phyloP scores from a whole-genome alignment of 2,888 invertebrate genomes.

The Ennomos fuscantarius region DNA sequence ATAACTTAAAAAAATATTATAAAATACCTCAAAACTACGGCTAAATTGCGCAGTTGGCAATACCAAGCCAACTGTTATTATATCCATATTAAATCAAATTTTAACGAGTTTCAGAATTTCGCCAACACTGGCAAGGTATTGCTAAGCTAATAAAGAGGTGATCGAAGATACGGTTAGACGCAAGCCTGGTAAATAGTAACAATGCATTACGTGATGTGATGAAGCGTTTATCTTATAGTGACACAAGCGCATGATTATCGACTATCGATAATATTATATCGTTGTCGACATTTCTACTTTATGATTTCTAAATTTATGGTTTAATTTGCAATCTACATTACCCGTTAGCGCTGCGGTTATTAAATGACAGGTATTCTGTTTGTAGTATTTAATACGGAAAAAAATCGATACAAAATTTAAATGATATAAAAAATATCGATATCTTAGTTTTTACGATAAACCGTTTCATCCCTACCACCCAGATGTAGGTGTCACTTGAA shows the following conservation, averaged over 20 bases:
- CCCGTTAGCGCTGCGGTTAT: too few relatives aligned
- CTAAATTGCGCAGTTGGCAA: constrained; percentile 2
- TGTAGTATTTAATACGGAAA: too few relatives aligned
- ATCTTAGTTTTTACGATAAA: not conserved
- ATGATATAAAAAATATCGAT: not conserved
- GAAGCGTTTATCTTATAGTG: constrained; percentile 47
- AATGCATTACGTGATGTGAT: constrained; percentile 48
- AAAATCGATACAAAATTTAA: too few relatives aligned
- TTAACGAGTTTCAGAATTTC: constrained; percentile 42
- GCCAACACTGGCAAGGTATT: constrained; percentile 45
- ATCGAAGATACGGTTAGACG: constrained; percentile 46
- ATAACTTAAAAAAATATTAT: not conserved
- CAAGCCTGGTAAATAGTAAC: constrained; percentile 41
- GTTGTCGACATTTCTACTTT: too few relatives aligned
- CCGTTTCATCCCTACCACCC: not conserved
- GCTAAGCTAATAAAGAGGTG: constrained; percentile 26
- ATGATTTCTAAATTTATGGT: too few relatives aligned
- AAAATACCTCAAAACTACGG: not conserved
- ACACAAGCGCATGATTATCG: too few relatives aligned
- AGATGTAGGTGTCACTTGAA: constrained; percentile 59
- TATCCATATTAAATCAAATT: constrained; percentile 35
- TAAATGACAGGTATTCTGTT: too few relatives aligned
- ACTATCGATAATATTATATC: too few relatives aligned
- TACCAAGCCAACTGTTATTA: constrained; percentile 1
- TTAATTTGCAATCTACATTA: too few relatives aligned